Conservation (phyloP, 2,888 invertebrate species). For the Julus scandinavius region DNA sequence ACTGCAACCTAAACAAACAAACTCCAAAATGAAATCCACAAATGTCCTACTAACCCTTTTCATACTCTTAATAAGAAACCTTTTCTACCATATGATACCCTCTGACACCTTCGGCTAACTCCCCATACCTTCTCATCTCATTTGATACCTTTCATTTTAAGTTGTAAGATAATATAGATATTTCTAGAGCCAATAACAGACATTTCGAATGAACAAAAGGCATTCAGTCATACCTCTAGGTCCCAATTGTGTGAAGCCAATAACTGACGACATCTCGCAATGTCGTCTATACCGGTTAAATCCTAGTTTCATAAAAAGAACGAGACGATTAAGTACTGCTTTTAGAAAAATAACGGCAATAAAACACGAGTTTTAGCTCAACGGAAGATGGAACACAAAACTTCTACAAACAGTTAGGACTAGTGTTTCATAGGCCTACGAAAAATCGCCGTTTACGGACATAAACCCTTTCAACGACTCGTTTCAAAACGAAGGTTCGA, state of each 20-base stretch:
- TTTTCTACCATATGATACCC: no score
- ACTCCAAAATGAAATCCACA: no score
- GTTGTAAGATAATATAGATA: no score
- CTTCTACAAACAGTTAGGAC: not conserved
- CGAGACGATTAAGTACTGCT: not conserved
- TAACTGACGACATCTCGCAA: conserved; percentile 49
- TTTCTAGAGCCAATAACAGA: no score
- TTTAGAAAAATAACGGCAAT: not conserved
- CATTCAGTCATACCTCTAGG: conserved; percentile 43
- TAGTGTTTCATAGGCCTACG: not conserved
- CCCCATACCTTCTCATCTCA: no score
- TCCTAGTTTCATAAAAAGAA: conserved; percentile 47
- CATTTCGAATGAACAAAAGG: no score
- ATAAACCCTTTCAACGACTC: not conserved
- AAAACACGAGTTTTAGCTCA: no score
- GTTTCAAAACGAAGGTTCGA: not conserved
- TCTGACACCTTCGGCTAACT: no score
- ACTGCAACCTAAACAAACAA: conserved; percentile 56
- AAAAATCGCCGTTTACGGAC: not conserved
- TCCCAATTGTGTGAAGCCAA: conserved; percentile 55
- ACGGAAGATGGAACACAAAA: no score
- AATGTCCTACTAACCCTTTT: no score
- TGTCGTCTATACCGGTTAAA: conserved; percentile 54
- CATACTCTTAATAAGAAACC: no score
- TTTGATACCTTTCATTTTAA: no score